Percentiles rank a stretch among this genome's conserved stretches.
Evolutionary conservation across 2,888 invertebrate genomes (phyloP).

Genomic region (Ichneumoninae sp.): DNA sequence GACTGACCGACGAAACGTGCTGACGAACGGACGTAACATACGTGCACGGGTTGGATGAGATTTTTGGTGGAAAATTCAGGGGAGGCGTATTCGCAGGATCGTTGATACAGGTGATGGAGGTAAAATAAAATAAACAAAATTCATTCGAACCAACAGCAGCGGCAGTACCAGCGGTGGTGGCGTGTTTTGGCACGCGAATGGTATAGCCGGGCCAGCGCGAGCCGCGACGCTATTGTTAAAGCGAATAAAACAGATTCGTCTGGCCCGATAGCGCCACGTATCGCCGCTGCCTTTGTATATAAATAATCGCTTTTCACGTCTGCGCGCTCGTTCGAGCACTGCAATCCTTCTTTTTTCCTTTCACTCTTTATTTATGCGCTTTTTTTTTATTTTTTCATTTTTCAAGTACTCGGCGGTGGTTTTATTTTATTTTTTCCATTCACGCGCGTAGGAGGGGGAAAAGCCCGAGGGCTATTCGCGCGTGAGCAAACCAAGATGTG

Average conservation of each 20-base stretch:
- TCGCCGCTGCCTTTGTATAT: slow-evolving; percentile 63
- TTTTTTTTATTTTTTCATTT: slow-evolving; percentile 23
- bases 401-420: background rate
- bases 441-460: background rate
- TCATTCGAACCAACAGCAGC: slow-evolving; percentile 17
- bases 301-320: slow-evolving; percentile 63
- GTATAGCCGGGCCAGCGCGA: slow-evolving; percentile 19
- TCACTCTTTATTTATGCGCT: slow-evolving; percentile 28
- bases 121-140: slow-evolving; percentile 42
- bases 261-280: slow-evolving; percentile 61
- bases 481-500: background rate
- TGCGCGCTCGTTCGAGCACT: slow-evolving; percentile 44
- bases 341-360: slow-evolving; percentile 28
- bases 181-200: slow-evolving; percentile 59
- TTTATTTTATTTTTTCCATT: slow-evolving; percentile 28
- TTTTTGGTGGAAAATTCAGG: slow-evolving; percentile 17
- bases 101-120: slow-evolving; percentile 41
- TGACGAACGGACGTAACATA: slow-evolving; percentile 15
- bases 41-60: background rate
- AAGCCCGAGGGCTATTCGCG: background rate
- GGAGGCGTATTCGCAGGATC: slow-evolving; percentile 31
- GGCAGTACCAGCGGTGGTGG: slow-evolving; percentile 11
- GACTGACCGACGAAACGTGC: slow-evolving; percentile 15
- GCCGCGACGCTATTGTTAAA: slow-evolving; percentile 66
- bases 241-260: slow-evolving; percentile 66